Evolutionary conservation across 2,797 vertebrate genomes (phyloP), one percentile per base, ranked within the genome.

Genomic region (Morus bassanus): DNA sequence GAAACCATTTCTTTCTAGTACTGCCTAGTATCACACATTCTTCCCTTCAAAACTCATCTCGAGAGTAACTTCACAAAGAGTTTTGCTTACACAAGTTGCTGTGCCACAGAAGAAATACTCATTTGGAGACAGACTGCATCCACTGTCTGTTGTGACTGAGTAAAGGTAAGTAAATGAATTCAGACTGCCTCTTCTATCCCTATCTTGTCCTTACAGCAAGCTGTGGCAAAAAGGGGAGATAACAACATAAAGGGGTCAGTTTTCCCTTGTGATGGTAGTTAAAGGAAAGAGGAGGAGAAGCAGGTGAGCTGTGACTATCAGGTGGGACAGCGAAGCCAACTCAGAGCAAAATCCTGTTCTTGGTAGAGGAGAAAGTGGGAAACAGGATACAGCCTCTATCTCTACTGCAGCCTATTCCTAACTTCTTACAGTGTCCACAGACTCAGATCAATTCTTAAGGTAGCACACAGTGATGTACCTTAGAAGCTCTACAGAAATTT

Each of bases 1-100:
- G 85, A 92, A 94, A 90, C 59, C 45, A 84, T 96, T 97, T 97
- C 48, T 90, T 94, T 78, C 89, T 88, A 77, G 30, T 89, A 83
- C 48, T 93, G 77, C 46, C n/a, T 78, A 39, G 27, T 69, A 45
- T 18, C 77, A 64, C 48, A 82, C 72, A 93, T 88, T 90, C 46
- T 84, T 68, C n/a, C 56, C 50, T 89, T 92, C 68, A 94, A 92
- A 88, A 59, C 12, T 74, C 57, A 39, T 75, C 72, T 89, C 3
- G 10, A 78, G 30, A 83, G 46, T 46, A 84, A 57, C 46, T 73
- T 69, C 68, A 88, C 53, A 76, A 39, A 68, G 65, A 68, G 69
- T 72, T 69, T 85, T 77, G 10, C 51, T 95, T 85, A 75, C 13
- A 60, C n/a, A 86, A 91, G 67, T 91, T 61, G 28, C 35, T 57